A percentile compares a stretch with the other conserved stretches of the same genome.
Evolutionary conservation across 2,888 invertebrate species (phyloP).

Genomic region (Drosophila sordidula): DNA sequence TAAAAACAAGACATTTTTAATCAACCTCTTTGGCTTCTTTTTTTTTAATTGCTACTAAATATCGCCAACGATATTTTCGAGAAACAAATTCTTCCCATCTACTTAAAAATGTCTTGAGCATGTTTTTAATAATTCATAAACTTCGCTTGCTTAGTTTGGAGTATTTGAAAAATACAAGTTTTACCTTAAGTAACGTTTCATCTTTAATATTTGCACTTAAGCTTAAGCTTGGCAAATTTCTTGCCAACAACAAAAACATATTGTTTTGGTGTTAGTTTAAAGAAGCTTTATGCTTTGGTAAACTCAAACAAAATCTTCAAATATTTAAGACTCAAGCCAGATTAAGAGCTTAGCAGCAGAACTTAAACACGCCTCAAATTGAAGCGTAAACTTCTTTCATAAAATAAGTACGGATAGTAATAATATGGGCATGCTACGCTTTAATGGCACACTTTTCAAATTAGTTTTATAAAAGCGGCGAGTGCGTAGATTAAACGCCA

Average conservation of each 20-base stretch:
- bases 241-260: background rate
- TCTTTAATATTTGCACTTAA: background rate
- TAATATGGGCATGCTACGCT: background rate
- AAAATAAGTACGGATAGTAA: background rate
- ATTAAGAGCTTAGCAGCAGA: conserved; percentile 4
- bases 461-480: conserved; percentile 5
- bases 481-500: conserved; percentile 24
- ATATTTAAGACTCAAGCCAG: background rate
- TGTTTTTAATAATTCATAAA: too few species aligned
- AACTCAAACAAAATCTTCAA: background rate
- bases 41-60: too few species aligned
- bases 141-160: too few species aligned
- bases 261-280: background rate
- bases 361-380: conserved; percentile 5
- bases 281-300: background rate
- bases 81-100: too few species aligned
- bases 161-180: too few species aligned
- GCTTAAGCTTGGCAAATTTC: background rate
- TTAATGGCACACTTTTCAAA: background rate
- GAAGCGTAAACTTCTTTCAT: background rate
- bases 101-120: too few species aligned
- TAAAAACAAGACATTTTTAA: too few species aligned
- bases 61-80: too few species aligned
- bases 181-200: background rate
- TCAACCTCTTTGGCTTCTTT: too few species aligned